Percentiles rank a stretch among this genome's conserved stretches.
phyloP scores from a whole-genome alignment of 1,140 invertebrate species.

The Drosophila pandora region DNA sequence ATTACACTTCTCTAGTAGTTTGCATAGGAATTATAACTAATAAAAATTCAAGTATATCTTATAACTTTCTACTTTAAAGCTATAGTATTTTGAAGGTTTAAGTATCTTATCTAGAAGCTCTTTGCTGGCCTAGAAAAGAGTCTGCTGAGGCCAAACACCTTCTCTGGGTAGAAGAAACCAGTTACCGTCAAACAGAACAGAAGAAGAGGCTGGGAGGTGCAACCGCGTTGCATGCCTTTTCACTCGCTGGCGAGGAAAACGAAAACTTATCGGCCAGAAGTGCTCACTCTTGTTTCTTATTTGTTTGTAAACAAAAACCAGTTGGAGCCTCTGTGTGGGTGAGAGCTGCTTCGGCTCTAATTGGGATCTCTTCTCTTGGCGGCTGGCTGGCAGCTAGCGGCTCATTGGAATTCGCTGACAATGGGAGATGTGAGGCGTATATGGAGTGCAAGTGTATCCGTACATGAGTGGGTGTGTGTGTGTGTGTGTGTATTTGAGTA shows the following conservation, averaged over 20 bases:
- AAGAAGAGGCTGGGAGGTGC: conserved; percentile 16
- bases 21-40: too few relatives aligned
- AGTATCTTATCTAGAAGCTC: background rate
- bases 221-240: conserved; percentile 2
- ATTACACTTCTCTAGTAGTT: background rate
- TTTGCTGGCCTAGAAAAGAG: conserved; percentile 30
- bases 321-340: conserved; percentile 51
- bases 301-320: conserved; percentile 79
- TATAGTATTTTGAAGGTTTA: too few relatives aligned
- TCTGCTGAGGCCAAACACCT: conserved; percentile 34
- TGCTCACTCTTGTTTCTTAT: conserved; percentile 50
- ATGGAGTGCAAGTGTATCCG: conserved; percentile 2
- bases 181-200: conserved; percentile 25
- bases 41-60: too few relatives aligned
- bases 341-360: conserved; percentile 16
- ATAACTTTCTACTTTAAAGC: too few relatives aligned
- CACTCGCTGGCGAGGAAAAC: conserved; percentile 33
- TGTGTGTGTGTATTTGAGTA: conserved; percentile 2
- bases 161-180: conserved; percentile 42
- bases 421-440: background rate
- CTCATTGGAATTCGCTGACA: conserved; percentile 21
- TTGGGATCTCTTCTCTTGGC: conserved; percentile 18
- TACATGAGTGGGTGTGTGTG: background rate
- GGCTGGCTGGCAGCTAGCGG: conserved; percentile 14
- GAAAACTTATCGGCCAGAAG: conserved; percentile 41